A percentile compares a stretch with the other conserved stretches of the same genome.
phyloP scores from a whole-genome alignment of 2,113 vertebrate species.

The Cyphomyrus plagiostoma region DNA sequence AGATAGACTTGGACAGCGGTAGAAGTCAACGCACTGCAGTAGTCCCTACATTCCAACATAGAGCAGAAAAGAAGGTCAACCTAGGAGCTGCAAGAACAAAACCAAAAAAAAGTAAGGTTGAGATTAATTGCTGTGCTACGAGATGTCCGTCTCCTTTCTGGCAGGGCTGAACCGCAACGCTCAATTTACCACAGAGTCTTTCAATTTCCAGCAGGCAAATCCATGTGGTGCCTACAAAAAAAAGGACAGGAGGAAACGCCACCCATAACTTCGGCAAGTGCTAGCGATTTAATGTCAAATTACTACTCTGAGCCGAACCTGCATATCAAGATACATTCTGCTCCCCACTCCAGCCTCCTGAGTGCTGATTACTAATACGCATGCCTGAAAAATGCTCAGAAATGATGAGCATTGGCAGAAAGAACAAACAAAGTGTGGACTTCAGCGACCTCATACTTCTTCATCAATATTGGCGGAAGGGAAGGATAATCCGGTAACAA shows the following conservation, averaged over 20 bases:
- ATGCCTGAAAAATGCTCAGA: neutral
- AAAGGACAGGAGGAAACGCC: neutral
- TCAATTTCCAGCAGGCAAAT: neutral
- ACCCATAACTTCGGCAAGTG: neutral
- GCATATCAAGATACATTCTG: neutral
- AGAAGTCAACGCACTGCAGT: conserved; percentile 3
- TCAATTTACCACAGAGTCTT: neutral
- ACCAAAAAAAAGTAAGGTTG: neutral
- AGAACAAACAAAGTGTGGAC: neutral
- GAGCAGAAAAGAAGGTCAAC: neutral
- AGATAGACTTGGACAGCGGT: neutral
- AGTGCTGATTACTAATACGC: neutral
- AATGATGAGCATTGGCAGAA: neutral
- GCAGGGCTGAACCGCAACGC: neutral
- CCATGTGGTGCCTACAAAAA: neutral
- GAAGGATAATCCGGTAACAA: neutral
- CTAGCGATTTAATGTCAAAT: conserved; percentile 5
- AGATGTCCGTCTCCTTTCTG: neutral
- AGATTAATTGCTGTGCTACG: neutral
- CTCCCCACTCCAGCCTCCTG: neutral
- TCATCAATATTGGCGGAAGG: neutral
- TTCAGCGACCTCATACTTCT: neutral
- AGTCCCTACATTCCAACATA: neutral
- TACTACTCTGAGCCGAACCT: neutral
- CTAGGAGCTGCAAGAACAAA: neutral